Percentiles rank a stretch among this genome's conserved stretches.
Conservation (phyloP, 2,113 vertebrate genomes). For the Gracilinanus agilis region DNA sequence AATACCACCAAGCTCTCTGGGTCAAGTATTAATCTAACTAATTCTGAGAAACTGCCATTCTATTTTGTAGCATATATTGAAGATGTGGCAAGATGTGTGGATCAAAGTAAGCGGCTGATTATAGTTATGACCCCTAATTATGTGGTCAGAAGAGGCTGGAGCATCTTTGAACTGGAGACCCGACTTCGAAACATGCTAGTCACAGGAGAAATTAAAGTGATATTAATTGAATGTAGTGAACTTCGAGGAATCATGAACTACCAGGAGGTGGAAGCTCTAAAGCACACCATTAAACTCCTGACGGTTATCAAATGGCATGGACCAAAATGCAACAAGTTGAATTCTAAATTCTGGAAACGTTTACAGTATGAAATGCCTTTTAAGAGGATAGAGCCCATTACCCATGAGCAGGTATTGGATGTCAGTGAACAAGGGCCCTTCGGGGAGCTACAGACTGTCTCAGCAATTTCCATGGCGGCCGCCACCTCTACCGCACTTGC, state of each 20-base stretch:
- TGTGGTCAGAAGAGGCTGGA: conserved; percentile 98
- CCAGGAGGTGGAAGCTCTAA: conserved; percentile 98
- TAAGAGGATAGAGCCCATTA: conserved; percentile 96
- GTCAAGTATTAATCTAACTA: conserved; percentile 40
- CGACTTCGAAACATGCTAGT: conserved; percentile 98
- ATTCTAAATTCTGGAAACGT: conserved; percentile 99
- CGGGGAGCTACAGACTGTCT: conserved; percentile 98
- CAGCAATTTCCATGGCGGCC: conserved; percentile 98
- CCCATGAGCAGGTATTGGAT: conserved; percentile 95
- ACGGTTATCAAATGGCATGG: conserved; percentile 98
- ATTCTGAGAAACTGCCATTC: conserved; percentile 70
- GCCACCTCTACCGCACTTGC: conserved; percentile 98
- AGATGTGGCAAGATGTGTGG: conserved; percentile 98
- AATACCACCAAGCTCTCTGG: not conserved
- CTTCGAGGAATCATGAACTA: conserved; percentile 99
- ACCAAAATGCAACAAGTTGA: conserved; percentile 98
- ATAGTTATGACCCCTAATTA: conserved; percentile 99
- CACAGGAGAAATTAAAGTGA: conserved; percentile 98
- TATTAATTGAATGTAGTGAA: conserved; percentile 98
- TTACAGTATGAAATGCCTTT: conserved; percentile 99
- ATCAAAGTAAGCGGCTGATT: conserved; percentile 98
- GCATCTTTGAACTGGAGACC: conserved; percentile 99
- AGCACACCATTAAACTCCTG: conserved; percentile 98
- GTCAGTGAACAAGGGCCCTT: conserved; percentile 98
- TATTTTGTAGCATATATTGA: conserved; percentile 95